Evolutionary conservation across 2,113 vertebrate species (phyloP), one percentile per base, ranked within the genome.

Genomic region (Tachysurus vachellii): DNA sequence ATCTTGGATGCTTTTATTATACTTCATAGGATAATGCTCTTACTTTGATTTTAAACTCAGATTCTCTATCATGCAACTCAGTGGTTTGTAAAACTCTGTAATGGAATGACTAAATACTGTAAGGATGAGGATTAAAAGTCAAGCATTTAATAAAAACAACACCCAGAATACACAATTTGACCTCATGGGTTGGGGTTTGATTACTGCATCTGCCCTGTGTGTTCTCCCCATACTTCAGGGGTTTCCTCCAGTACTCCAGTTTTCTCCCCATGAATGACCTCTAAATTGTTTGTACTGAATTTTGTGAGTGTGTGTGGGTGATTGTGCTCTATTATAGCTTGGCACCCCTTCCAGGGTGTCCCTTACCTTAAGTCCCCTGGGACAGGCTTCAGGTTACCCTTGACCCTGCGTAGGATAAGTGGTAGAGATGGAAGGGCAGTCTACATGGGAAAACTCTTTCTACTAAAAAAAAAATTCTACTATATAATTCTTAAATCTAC

Each of bases 21-120:
- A 56, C 53, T 57, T 85, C 26, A 64, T 80, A 47, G 42, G 83
- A 80, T 79, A 87, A 89, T 85, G 73, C 17, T 73, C 76, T 76
- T 56, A 76, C 68, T 85, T 87, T 31, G 57, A 73, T 84, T 36
- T 66, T 77, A 28, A 64, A 62, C 5, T 13, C 44, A 62, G 71
- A 71, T 47, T 87, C 82, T 79, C 28, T 62, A 19, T 61, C 54
- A 85, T 47, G 23, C 50, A 79, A 70, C 70, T 62, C 16, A 70
- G 47, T 54, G 61, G 59, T 68, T 54, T 70, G 61, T 56, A 68
- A 86, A 53, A 44, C 50, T 86, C 47, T 3, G 82, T 87, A n/a
- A 31, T 85, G 21, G 21, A 44, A 61, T 42, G 56, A 57, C 14
- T 85, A 10, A 79, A 79, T 62, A 79, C 71, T 28, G 26, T 28